Base-by-base conservation (phyloP, 2,888 invertebrate genomes). In the Lacanobia wlatinum region DNA sequence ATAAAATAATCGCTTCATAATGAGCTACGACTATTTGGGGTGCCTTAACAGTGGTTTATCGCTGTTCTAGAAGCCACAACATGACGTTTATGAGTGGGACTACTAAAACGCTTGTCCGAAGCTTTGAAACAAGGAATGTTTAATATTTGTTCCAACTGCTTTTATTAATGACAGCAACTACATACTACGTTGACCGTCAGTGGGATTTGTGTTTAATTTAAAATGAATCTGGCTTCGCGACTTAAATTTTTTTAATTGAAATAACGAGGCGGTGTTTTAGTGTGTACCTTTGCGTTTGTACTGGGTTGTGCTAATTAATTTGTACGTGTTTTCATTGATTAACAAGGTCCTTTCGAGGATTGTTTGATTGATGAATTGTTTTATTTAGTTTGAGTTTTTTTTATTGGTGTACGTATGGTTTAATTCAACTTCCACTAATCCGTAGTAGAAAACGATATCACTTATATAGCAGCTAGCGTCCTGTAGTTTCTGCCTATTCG, bases 71-170 rank as follows among this genome's bases (percentile, higher is more conserved):
- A 50, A 65, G 85, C 73, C 75, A 1, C 5, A 46, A 3, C 40
- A 14, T 38, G 40, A 70, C 60, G 73, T 80, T 69, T 75, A 84
- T 76, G 67, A 78, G 61, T 56, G 58, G 56, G 50, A 70, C 66
- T 72, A 63, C 72, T 76, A 74, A 69, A 78, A 67, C 65, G 84
- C 62, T 76, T 75, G 77, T 78, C 56, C 60, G 70, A n/a, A 70
- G 82, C 85, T 88, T 89, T 86, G 77, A 87, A 86, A 84, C 73
- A 84, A 80, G 84, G 70, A 85, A 87, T 86, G 87, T 85, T 88
- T 88, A 87, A 89, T 90, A 87, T 90, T 89, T 88, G 90, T 88
- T 83, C 68, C 75, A 76, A 84, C 76, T 80, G 83, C 82, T 88
- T 88, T 84, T 84, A 87, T 87, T 87, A 84, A 86, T 84, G 82